Base-by-base conservation (phyloP, 2,113 vertebrate species). In the Ictalurus furcatus region DNA sequence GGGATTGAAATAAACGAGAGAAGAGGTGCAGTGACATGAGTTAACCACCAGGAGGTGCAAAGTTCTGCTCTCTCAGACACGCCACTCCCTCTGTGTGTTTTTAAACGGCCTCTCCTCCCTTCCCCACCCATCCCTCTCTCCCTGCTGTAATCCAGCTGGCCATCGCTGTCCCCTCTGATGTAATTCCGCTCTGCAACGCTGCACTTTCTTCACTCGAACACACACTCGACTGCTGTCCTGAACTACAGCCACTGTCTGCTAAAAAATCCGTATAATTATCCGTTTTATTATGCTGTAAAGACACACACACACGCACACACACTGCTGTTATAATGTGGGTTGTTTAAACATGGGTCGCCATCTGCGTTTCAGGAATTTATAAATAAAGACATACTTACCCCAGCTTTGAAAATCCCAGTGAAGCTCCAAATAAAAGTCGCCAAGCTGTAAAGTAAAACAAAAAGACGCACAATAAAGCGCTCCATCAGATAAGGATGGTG, bases 391-490 rank as follows among this genome's bases (percentile, higher is more conserved):
- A 63, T 34, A 95, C 98, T 99, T 96, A 99, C 98, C 98, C 98
- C 98, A 99, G 94, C 98, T 99, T 96, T 99, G 98, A 96, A 99
- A 99, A 95, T 99, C 98, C 98, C 98, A 99, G 94, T 99, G 98
- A 96, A 99, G 97, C 94, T 99, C 98, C 95, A 99, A 95, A 94
- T 99, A 99, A 96, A 99, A 99, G 94, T 99, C 98, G 92, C 98
- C 98, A 91, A 99, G 97, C 98, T 99, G 94, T 87, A 94, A 65
- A 94, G 88, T 6, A 87, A 13, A 92, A 13, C 30, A 61, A 19
- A 52, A n/a, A 71, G 63, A 8, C 0, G 52, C 14, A 34, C 4
- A 21, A 28, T 52, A 28, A 79, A 87, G 12, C 0, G 23, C 28
- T 59, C 4, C 34, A 54, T 40, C 23, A 88, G 30, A 71, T 23